Conservation (phyloP, 2,797 vertebrate genomes). For the Clarias pachynema region DNA sequence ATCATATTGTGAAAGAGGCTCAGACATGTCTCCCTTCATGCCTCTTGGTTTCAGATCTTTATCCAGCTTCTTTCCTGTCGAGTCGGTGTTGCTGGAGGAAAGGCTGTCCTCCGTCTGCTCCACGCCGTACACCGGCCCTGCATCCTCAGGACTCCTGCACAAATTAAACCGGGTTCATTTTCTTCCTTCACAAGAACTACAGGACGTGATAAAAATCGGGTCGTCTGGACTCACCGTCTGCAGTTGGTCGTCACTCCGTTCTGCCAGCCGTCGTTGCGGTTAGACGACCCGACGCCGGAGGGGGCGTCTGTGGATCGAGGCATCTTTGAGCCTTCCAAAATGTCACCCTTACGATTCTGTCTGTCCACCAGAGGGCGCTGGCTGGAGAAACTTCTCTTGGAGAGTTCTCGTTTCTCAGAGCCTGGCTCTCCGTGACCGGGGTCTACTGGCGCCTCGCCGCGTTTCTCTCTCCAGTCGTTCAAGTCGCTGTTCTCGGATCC, state of each 20-base stretch:
- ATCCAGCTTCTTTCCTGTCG: conserved; percentile 81
- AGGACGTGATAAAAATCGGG: neutral
- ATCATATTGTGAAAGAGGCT: conserved; percentile 86
- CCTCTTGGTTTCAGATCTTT: conserved; percentile 79
- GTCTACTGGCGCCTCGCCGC: conserved; percentile 76
- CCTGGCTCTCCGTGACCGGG: conserved; percentile 71
- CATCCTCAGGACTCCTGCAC: conserved; percentile 84
- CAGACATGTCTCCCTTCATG: conserved; percentile 81
- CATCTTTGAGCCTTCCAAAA: conserved; percentile 82
- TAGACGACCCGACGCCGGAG: conserved; percentile 58
- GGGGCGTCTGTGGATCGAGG: conserved; percentile 75
- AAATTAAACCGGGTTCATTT: neutral
- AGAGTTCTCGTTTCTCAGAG: conserved; percentile 90
- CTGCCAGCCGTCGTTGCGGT: conserved; percentile 85
- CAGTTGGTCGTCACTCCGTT: conserved; percentile 80
- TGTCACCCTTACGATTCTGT: conserved; percentile 91
- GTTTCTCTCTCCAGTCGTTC: conserved; percentile 86
- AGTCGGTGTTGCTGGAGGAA: conserved; percentile 71
- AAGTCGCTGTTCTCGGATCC: conserved; percentile 97
- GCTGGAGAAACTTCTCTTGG: conserved; percentile 97
- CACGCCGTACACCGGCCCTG: conserved; percentile 75
- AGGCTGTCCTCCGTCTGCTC: conserved; percentile 77
- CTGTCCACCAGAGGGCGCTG: conserved; percentile 91
- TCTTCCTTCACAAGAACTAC: neutral
- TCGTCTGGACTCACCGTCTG: conserved; percentile 79